Conservation (phyloP, 2,888 invertebrate genomes). For the Aphodius granarius region DNA sequence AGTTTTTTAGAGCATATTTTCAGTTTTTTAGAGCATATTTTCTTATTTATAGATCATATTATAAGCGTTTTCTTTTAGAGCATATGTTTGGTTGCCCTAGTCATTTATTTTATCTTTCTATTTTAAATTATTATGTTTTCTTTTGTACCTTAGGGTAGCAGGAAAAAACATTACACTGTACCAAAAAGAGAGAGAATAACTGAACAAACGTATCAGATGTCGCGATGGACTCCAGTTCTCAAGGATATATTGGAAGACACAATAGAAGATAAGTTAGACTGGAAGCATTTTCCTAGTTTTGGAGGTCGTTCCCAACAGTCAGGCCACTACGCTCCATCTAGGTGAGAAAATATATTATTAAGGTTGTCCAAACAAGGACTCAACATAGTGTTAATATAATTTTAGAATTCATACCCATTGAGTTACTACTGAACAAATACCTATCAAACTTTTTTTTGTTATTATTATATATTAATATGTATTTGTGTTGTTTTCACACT, state of each 20-base stretch:
- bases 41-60: no score
- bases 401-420: no score
- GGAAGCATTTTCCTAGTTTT: constrained; percentile 94
- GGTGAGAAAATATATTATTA: no score
- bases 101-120: background rate
- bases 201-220: constrained; percentile 99
- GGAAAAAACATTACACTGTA: constrained; percentile 84
- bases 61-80: no score
- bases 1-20: no score
- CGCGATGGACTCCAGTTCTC: constrained; percentile 96
- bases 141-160: constrained; percentile 57
- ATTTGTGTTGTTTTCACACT: no score
- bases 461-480: no score
- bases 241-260: constrained; percentile 99
- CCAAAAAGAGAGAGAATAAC: constrained; percentile 94
- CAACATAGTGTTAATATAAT: no score
- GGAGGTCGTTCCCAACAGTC: constrained; percentile 86
- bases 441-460: no score
- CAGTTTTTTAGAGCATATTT: no score
- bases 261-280: constrained; percentile 96
- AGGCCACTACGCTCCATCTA: constrained; percentile 87
- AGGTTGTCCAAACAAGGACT: no score
- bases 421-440: no score
- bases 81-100: background rate
- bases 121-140: constrained; percentile 12